Conservation (phyloP, 1,140 invertebrate genomes). For the Drosophila kikkawai region DNA sequence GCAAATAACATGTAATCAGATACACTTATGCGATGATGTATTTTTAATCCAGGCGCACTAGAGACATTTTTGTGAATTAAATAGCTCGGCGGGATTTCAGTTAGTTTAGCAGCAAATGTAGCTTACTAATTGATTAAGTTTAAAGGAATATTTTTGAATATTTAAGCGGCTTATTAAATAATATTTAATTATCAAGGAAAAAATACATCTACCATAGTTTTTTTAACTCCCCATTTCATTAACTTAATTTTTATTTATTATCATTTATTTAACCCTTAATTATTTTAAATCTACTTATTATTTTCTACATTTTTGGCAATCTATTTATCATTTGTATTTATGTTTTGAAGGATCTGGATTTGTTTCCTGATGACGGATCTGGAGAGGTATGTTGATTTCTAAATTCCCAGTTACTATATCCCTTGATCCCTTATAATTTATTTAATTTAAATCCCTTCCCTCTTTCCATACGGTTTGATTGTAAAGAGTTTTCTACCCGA, state of each 20-base stretch:
- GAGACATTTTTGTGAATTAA: slow-evolving; percentile 25
- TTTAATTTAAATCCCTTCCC: slow-evolving; percentile 4
- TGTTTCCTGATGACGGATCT: slow-evolving; percentile 29
- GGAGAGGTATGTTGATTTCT: slow-evolving; percentile 38
- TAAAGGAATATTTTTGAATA: no score
- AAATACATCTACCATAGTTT: no score
- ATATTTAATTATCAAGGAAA: neutral
- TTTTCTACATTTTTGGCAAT: slow-evolving; percentile 3
- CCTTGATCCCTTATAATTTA: slow-evolving; percentile 5
- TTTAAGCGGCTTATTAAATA: neutral
- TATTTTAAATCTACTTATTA: neutral
- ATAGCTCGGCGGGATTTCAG: neutral
- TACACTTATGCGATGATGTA: slow-evolving; percentile 29
- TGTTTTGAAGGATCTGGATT: slow-evolving; percentile 56
- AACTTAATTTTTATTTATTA: neutral
- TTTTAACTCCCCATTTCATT: neutral
- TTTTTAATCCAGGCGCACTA: slow-evolving; percentile 25
- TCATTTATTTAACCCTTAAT: neutral
- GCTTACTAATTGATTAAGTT: neutral
- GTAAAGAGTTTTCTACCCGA: slow-evolving; percentile 1
- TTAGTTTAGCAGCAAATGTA: neutral
- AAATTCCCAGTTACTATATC: slow-evolving; percentile 1
- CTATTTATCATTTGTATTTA: slow-evolving; percentile 15
- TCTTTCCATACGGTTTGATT: slow-evolving; percentile 6
- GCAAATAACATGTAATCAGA: slow-evolving; percentile 36